Conservation (phyloP, 2,113 vertebrate species). For the Phasianus colchicus region DNA sequence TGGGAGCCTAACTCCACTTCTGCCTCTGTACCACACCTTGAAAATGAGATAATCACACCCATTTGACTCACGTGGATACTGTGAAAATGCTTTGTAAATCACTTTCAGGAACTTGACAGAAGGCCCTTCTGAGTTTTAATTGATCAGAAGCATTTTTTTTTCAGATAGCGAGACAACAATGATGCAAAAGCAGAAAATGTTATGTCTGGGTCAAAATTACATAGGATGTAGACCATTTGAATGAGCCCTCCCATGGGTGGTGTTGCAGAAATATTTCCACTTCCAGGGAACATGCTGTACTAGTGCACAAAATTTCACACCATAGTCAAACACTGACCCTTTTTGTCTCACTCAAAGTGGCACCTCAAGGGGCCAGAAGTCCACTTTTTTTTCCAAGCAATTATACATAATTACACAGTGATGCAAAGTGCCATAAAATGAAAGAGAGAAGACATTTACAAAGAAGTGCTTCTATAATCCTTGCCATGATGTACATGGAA, state of each 20-base stretch:
- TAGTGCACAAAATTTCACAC: not conserved
- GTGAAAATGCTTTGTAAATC: not conserved
- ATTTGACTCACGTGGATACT: not conserved
- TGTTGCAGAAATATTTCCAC: constrained; percentile 13
- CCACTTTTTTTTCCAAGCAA: constrained; percentile 60
- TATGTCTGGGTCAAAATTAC: not conserved
- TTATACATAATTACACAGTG: constrained; percentile 38
- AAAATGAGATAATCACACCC: not conserved
- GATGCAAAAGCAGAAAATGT: not conserved
- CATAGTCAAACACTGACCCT: constrained; percentile 8
- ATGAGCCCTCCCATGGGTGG: not conserved
- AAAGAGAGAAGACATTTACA: constrained; percentile 52
- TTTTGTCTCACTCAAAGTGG: constrained; percentile 9
- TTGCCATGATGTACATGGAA: not conserved
- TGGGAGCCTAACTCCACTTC: not conserved
- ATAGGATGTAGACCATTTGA: not conserved
- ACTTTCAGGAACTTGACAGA: not conserved
- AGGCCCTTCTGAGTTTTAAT: not conserved
- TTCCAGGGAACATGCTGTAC: not conserved
- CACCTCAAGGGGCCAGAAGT: constrained; percentile 28
- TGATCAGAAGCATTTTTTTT: not conserved
- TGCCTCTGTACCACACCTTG: not conserved
- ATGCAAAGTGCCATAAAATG: constrained; percentile 45
- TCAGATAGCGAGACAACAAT: not conserved
- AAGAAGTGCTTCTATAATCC: constrained; percentile 44